Conservation (phyloP, 2,888 invertebrate genomes). For the Agonum fuliginosum region DNA sequence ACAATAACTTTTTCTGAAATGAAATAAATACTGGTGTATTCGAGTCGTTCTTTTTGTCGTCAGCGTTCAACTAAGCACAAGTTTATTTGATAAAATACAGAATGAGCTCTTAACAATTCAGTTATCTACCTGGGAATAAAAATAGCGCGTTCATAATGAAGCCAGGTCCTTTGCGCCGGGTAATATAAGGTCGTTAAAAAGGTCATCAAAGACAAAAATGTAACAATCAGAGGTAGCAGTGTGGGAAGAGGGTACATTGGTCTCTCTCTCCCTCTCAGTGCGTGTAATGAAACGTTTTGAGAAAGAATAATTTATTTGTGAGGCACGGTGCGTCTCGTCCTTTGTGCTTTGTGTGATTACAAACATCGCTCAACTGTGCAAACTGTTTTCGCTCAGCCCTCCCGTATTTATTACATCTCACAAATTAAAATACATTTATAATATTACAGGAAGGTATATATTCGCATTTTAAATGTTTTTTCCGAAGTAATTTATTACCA, state of each 20-base stretch:
- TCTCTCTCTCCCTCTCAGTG: no score
- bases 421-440: conserved; percentile 56
- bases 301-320: conserved; percentile 30
- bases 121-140: not conserved
- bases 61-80: no score
- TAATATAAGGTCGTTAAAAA: conserved; percentile 22
- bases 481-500: conserved; percentile 34
- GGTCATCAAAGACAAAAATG: conserved; percentile 44
- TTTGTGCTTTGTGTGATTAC: conserved; percentile 42
- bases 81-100: no score
- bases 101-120: not conserved
- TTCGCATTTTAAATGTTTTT: conserved; percentile 38
- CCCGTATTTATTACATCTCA: conserved; percentile 42
- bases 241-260: not conserved
- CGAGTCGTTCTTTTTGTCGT: not conserved
- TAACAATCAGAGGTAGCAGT: conserved; percentile 30
- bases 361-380: conserved; percentile 41
- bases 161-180: not conserved
- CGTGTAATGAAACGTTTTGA: conserved; percentile 27
- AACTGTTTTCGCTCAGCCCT: conserved; percentile 24
- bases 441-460: conserved; percentile 48
- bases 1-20: no score
- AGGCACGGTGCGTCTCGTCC: conserved; percentile 10
- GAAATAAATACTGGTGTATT: no score
- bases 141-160: not conserved